Evolutionary conservation across 2,888 invertebrate genomes (phyloP).

Genomic region (Ferrisia virgata): DNA sequence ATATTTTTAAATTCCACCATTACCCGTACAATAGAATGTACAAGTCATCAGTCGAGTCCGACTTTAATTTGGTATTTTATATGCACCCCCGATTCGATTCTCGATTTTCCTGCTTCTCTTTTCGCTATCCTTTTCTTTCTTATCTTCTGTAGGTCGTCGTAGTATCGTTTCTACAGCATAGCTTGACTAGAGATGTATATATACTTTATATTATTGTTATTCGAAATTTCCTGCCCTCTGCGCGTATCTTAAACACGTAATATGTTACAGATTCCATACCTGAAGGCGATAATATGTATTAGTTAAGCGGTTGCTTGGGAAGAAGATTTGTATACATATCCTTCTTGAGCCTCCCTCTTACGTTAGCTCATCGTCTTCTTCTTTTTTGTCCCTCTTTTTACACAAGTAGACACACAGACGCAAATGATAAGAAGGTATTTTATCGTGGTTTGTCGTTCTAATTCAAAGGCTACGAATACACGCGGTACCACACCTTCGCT

Average conservation of each 20-base stretch:
- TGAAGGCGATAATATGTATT: background rate
- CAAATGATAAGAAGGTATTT: background rate
- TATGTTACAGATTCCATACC: slow-evolving; percentile 25
- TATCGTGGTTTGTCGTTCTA: background rate
- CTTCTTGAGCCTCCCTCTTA: too few relatives aligned
- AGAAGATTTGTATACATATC: background rate
- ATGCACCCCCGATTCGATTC: slow-evolving; percentile 39
- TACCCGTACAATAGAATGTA: slow-evolving; percentile 42
- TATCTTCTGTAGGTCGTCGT: background rate
- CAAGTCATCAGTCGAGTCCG: slow-evolving; percentile 36
- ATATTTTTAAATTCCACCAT: slow-evolving; percentile 44
- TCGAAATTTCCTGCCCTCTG: background rate
- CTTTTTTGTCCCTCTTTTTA: background rate
- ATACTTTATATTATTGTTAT: background rate
- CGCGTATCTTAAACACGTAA: background rate
- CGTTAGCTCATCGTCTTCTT: too few relatives aligned
- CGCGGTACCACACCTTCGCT: background rate
- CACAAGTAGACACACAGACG: too few relatives aligned
- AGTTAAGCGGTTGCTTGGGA: background rate
- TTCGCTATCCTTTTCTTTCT: background rate
- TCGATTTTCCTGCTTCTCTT: background rate
- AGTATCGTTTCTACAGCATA: background rate
- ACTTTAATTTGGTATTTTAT: slow-evolving; percentile 41
- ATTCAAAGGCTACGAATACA: background rate
- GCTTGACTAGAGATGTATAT: too few relatives aligned